A percentile compares a stretch with the other conserved stretches of the same genome.
Evolutionary conservation across 2,888 invertebrate species (phyloP).

Genomic region (Drosophila infuscata): DNA sequence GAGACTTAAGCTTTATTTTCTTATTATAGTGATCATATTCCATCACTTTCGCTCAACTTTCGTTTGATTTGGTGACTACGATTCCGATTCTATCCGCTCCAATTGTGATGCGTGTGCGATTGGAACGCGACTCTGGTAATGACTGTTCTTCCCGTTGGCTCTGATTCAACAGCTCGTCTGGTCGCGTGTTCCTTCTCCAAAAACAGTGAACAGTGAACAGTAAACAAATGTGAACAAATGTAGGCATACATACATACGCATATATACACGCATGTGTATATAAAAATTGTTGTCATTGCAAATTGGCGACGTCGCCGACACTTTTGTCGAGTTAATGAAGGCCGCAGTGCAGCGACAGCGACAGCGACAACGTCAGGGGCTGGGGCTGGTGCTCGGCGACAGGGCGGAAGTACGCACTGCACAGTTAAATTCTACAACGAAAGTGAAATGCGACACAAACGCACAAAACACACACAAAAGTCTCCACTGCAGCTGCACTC

Average conservation of each 20-base stretch:
- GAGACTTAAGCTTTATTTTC: neutral
- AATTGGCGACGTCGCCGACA: conserved; percentile 71
- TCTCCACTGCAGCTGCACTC: conserved; percentile 54
- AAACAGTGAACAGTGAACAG: conserved; percentile 56
- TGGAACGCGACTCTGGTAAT: conserved; percentile 67
- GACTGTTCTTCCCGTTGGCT: conserved; percentile 69
- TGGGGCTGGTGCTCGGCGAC: conserved; percentile 30
- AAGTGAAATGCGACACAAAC: conserved; percentile 68
- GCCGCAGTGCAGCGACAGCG: conserved; percentile 45
- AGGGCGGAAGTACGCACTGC: conserved; percentile 77
- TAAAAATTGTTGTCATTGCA: conserved; percentile 71
- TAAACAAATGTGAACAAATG: conserved; percentile 46
- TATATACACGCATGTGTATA: conserved; percentile 10
- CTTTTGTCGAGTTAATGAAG: conserved; percentile 74
- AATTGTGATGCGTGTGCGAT: conserved; percentile 64
- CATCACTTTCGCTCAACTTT: conserved; percentile 28
- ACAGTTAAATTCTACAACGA: conserved; percentile 69
- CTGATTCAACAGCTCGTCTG: conserved; percentile 59
- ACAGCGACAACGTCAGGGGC: conserved; percentile 22
- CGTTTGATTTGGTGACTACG: neutral
- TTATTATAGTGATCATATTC: neutral
- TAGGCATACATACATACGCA: conserved; percentile 2
- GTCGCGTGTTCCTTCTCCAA: conserved; percentile 72
- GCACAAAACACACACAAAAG: conserved; percentile 23
- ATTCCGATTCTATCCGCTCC: conserved; percentile 49